Conservation (phyloP, 2,113 vertebrate genomes). For the Spilogale gracilis region DNA sequence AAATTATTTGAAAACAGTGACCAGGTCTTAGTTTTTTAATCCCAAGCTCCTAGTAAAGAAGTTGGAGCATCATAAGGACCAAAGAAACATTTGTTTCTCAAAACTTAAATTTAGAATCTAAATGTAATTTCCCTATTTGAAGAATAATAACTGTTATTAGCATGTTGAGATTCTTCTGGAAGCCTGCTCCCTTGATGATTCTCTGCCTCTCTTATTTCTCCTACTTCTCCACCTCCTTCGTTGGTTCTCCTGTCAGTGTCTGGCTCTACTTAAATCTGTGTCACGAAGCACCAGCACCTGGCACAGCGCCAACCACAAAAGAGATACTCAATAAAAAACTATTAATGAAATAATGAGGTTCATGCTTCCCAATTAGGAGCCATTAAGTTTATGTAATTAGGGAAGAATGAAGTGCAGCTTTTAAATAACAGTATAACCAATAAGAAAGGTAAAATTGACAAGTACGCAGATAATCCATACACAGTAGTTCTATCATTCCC, state of each 20-base stretch:
- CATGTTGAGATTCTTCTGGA: neutral
- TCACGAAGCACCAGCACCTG: neutral
- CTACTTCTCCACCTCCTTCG: neutral
- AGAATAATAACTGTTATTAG: neutral
- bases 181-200: neutral
- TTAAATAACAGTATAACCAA: neutral
- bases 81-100: neutral
- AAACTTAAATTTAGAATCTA: constrained; percentile 7
- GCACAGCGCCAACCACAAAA: neutral
- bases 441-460: neutral
- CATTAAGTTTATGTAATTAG: neutral
- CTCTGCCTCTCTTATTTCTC: neutral
- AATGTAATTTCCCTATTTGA: neutral
- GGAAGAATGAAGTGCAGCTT: neutral
- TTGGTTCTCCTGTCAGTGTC: neutral
- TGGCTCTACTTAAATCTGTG: neutral
- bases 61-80: neutral
- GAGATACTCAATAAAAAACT: neutral
- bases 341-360: neutral
- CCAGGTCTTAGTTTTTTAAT: neutral
- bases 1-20: neutral
- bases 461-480: neutral
- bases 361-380: neutral
- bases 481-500: neutral
- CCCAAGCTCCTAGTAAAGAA: neutral